Conservation (phyloP, 2,113 vertebrate species). For the Numenius arquata region DNA sequence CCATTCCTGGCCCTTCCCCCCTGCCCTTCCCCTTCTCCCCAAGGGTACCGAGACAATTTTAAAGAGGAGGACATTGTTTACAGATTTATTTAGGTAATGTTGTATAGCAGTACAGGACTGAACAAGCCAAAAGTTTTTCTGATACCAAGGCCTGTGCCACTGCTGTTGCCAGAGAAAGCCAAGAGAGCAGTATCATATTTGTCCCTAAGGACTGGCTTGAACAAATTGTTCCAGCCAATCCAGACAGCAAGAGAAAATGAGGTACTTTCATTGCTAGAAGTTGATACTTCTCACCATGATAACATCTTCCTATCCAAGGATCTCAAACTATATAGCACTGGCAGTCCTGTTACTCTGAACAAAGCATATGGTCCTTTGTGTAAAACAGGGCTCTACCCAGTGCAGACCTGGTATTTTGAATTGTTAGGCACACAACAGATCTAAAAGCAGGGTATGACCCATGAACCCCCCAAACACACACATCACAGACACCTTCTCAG, state of each 20-base stretch:
- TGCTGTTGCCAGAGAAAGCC: neutral
- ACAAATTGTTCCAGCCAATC: neutral
- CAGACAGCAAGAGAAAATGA: slow-evolving; percentile 13
- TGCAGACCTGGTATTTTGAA: neutral
- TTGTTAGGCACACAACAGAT: neutral
- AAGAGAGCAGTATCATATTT: neutral
- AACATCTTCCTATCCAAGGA: slow-evolving; percentile 1
- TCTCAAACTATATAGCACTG: neutral
- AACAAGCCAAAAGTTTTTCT: neutral
- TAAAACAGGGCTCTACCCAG: neutral
- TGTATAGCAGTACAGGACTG: neutral
- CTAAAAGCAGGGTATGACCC: neutral
- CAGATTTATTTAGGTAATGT: neutral
- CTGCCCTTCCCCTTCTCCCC: neutral
- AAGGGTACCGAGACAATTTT: neutral
- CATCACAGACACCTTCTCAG: neutral
- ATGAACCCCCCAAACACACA: neutral
- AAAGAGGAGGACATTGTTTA: neutral
- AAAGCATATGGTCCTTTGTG: neutral
- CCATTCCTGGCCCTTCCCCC: neutral
- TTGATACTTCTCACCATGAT: neutral
- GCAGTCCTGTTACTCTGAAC: neutral
- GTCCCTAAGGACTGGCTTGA: neutral
- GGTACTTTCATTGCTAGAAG: neutral
- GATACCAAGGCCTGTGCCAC: neutral